Conservation (phyloP, 2,113 vertebrate species). For the Cebidichthys violaceus region DNA sequence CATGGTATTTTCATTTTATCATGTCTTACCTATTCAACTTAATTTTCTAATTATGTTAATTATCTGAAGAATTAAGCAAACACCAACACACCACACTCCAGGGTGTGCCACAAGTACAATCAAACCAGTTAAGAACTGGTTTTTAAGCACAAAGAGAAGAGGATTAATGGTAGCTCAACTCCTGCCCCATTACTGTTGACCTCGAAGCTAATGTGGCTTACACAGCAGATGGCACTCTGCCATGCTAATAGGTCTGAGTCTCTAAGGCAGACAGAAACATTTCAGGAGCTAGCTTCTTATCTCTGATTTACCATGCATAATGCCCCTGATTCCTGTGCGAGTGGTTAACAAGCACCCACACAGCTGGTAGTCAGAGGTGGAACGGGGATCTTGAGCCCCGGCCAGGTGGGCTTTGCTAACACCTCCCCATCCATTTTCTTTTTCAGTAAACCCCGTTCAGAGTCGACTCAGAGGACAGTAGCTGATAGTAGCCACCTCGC, state of each 20-base stretch:
- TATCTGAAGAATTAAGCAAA: constrained; percentile 14
- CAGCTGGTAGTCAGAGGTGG: constrained; percentile 52
- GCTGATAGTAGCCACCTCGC: neutral
- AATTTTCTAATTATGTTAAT: neutral
- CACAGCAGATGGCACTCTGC: constrained; percentile 67
- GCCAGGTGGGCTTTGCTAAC: constrained; percentile 40
- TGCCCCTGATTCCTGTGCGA: constrained; percentile 52
- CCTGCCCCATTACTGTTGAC: constrained; percentile 64
- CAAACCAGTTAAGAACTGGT: constrained; percentile 37
- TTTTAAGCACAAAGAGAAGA: constrained; percentile 45
- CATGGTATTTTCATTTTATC: neutral
- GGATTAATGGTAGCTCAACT: constrained; percentile 64
- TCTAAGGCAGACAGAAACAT: constrained; percentile 50
- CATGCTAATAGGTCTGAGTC: constrained; percentile 66
- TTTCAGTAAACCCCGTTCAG: constrained; percentile 23
- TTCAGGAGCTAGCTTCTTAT: constrained; percentile 56
- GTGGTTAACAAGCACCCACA: constrained; percentile 62
- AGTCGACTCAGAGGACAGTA: neutral
- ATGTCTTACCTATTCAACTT: neutral
- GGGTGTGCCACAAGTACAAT: neutral
- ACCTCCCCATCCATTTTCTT: constrained; percentile 8
- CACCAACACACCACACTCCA: neutral
- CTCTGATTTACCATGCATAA: constrained; percentile 52
- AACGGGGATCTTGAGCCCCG: constrained; percentile 27
- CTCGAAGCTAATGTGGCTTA: constrained; percentile 69